Conservation (phyloP, 2,888 invertebrate genomes). For the Chrysodeixis includens region DNA sequence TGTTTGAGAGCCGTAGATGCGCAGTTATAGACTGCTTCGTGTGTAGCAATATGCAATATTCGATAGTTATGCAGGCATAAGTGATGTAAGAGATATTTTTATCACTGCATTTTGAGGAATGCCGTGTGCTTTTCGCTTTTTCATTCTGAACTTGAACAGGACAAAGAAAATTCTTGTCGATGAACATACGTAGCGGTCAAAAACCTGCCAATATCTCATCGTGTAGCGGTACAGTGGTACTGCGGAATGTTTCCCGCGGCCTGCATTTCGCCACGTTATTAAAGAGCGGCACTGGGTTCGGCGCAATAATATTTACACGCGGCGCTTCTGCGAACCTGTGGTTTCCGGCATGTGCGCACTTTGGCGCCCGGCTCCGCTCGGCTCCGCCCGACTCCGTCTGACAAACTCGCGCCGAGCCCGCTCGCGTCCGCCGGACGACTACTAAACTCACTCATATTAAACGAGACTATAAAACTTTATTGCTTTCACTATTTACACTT, state of each 20-base stretch:
- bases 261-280: conserved; percentile 66
- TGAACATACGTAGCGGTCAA: conserved; percentile 62
- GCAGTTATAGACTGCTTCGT: conserved; percentile 22
- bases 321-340: conserved; percentile 77
- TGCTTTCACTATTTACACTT: conserved; percentile 53
- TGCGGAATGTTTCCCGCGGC: conserved; percentile 66
- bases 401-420: conserved; percentile 44
- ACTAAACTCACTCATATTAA: conserved; percentile 57
- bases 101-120: conserved; percentile 18
- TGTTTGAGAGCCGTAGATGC: conserved; percentile 28
- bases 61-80: conserved; percentile 6
- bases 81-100: conserved; percentile 10
- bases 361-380: conserved; percentile 43
- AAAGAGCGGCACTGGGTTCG: conserved; percentile 63
- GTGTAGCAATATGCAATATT: conserved; percentile 3
- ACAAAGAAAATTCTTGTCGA: conserved; percentile 68
- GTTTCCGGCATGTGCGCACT: conserved; percentile 73
- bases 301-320: conserved; percentile 77
- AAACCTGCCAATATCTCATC: conserved; percentile 71
- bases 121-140: conserved; percentile 48
- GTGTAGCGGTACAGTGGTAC: conserved; percentile 72
- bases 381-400: conserved; percentile 36
- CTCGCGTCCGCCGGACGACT: conserved; percentile 61
- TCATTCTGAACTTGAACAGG: conserved; percentile 59
- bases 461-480: conserved; percentile 58